Evolutionary conservation across 2,797 vertebrate species (phyloP), one percentile per base, ranked within the genome.

Genomic region (Intellagama lesueurii): DNA sequence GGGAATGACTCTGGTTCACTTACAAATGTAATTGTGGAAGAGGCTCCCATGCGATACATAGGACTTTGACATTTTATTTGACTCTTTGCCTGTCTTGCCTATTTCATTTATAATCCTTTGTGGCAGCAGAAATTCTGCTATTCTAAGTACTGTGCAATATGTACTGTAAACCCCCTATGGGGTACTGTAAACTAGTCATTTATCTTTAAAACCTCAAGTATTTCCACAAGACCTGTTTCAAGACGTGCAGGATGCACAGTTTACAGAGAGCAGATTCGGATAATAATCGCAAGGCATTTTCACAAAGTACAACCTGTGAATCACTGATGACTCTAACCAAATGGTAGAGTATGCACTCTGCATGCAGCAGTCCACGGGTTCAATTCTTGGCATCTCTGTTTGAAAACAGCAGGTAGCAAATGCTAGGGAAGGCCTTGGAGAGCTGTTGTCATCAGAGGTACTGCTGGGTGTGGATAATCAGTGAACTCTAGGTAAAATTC

Each of bases 41-140:
- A 60, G 90, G 89, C 81, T 91, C 26, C 81, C 2, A 82, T 0
- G 7, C 28, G 24, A 79, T 83, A n/a, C 9, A 11, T 70, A 60
- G 24, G 35, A 24, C 30, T 6, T 49, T 66, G 86, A 85, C 5
- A 81, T 85, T 88, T 70, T 90, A 69, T 3, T 90, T 81, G 47
- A n/a, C 69, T 78, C 22, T 89, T 89, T 89, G 9, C 69, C 70
- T 80, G 76, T 86, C 80, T 90, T 64, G n/a, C 40, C 77, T 52
- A 40, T 5, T 28, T 0, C 7, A 30, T 76, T 73, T 35, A 16
- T 47, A 80, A 80, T 70, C 32, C 7, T 19, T 4, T 2, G 8
- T 2, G 77, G 12, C 32, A 84, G 78, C n/a, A 70, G 32, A 73
- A n/a, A 3, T 19, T 86, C 12, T 49, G 24, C 44, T 56, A 68